Evolutionary conservation across 2,888 invertebrate genomes (phyloP), one percentile per base, ranked within the genome.

Genomic region (Lepidonotus clava): DNA sequence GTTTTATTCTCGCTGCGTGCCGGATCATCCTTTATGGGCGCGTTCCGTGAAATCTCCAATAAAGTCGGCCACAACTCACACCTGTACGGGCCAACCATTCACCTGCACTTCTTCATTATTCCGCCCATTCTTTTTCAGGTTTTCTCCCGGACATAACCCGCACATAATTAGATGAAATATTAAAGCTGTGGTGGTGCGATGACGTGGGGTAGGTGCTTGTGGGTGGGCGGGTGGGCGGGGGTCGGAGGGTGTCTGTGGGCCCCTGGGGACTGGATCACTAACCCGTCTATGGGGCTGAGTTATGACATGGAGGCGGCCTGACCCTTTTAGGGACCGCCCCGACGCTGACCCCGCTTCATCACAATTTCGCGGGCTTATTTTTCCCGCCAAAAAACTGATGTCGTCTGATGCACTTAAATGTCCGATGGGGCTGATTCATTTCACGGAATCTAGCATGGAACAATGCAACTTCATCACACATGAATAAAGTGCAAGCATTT

Each of bases 301-400:
- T 71, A 71, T 71, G 71, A 71, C 38, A 71, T 38, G 71, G 71
- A 38, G 71, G 71, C 38, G 71, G 38, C 71, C 46, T 38, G 71
- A 71, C 71, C 71, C 71, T 71, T 71, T 71, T 71, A 71, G 38
- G 36, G 71, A 34, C 71, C 71, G 24, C 36, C 71, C 71, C 71
- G 34, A 34, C 34, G 71, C 34, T 38, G 71, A 71, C 71, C 71
- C 71, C 71, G 71, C 71, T 71, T 34, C 71, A 38, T 71, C 71
- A 71, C 71, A 71, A 71, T 71, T 71, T 61, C 38, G 36, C 36
- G 36, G 71, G 36, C 71, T 34, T 36, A 71, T 66, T 66, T 66
- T 66, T 66, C 18, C 66, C 66, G 66, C 66, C 28, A n/a, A 46
- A 46, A 46, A 46, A 46, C n/a, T n/a, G n/a, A 46, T 46, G 46